Conservation (phyloP, 2,888 invertebrate species). For the Dynastes tityus region DNA sequence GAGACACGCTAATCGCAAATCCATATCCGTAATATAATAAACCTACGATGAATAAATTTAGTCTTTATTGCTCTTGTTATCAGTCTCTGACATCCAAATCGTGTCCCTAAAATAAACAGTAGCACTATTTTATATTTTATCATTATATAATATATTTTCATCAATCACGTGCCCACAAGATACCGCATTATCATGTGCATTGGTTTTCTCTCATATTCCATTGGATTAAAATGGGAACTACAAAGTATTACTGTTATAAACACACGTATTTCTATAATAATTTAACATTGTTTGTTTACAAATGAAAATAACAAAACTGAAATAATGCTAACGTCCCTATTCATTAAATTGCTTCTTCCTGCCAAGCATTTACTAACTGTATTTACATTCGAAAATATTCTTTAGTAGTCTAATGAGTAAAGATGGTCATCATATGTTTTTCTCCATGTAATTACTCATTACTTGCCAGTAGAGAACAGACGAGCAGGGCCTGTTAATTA, state of each 20-base stretch:
- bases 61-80: constrained; percentile 44
- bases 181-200: constrained; percentile 22
- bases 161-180: constrained; percentile 38
- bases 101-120: constrained; percentile 46
- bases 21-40: constrained; percentile 35
- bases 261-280: not conserved
- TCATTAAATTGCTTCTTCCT: too few species aligned
- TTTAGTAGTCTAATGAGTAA: too few species aligned
- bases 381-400: too few species aligned
- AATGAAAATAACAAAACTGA: too few species aligned
- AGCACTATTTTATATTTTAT: constrained; percentile 42
- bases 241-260: constrained; percentile 25
- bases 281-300: not conserved
- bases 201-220: constrained; percentile 32
- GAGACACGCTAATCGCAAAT: constrained; percentile 42
- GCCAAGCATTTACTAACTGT: too few species aligned
- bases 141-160: constrained; percentile 41
- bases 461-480: too few species aligned
- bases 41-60: constrained; percentile 39
- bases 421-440: too few species aligned
- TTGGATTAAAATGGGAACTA: constrained; percentile 26
- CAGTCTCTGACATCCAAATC: constrained; percentile 43
- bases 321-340: too few species aligned
- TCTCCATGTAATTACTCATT: too few species aligned
- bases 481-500: too few species aligned